phyloP scores from a whole-genome alignment of 2,797 vertebrate genomes.

The Melopsittacus undulatus region DNA sequence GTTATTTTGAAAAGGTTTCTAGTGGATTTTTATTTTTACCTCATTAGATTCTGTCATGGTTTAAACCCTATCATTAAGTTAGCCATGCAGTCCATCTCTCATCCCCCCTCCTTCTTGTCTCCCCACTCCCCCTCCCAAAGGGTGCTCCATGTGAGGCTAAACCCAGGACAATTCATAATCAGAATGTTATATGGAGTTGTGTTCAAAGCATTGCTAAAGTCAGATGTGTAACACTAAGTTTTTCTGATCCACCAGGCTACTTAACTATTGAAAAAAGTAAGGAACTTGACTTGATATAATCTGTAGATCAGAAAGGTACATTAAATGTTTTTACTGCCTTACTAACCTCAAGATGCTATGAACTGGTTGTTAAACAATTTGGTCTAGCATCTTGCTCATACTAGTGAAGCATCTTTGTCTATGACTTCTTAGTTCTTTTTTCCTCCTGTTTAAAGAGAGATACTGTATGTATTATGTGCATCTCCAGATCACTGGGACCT shows the following conservation, averaged over 20 bases:
- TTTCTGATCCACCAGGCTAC: not conserved
- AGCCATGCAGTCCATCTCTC: too few species aligned
- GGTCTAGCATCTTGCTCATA: not conserved
- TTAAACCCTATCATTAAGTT: too few species aligned
- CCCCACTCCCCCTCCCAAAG: too few species aligned
- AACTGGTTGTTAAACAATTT: not conserved
- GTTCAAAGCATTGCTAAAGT: not conserved
- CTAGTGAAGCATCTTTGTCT: not conserved
- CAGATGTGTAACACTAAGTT: not conserved
- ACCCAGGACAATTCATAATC: not conserved
- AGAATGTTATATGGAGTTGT: not conserved
- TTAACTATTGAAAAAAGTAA: not conserved
- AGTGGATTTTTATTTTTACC: not conserved
- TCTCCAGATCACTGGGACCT: not conserved
- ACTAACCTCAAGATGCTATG: not conserved
- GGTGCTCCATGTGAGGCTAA: too few species aligned
- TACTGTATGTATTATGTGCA: not conserved
- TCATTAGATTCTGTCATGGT: not conserved
- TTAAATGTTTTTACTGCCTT: not conserved
- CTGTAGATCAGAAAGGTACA: not conserved
- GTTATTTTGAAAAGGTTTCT: not conserved
- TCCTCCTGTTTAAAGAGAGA: not conserved
- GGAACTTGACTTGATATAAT: not conserved
- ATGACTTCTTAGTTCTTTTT: not conserved
- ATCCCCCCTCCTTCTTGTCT: too few species aligned